Percentiles rank a stretch among this genome's conserved stretches.
Evolutionary conservation across 2,888 invertebrate genomes (phyloP).

Genomic region (Spilosoma lubricipeda): DNA sequence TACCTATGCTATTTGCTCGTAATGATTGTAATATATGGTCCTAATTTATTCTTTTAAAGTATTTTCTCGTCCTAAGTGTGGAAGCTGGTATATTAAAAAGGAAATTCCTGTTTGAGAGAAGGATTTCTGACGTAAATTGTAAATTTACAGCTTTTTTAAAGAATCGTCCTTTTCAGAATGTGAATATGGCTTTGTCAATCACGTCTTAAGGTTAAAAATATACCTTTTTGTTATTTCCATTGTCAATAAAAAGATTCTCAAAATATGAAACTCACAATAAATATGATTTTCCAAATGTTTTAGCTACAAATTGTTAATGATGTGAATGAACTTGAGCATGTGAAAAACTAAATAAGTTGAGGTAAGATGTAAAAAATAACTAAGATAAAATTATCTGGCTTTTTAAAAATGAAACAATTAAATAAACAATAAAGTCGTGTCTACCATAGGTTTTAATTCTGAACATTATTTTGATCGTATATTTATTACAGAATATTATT

Average conservation of each 20-base stretch:
- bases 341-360: too few species aligned
- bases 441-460: too few species aligned
- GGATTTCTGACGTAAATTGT: not conserved
- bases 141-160: not conserved
- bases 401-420: too few species aligned
- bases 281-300: not conserved
- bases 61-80: not conserved
- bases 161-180: not conserved
- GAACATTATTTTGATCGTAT: too few species aligned
- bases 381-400: too few species aligned
- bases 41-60: constrained; percentile 5
- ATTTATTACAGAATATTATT: too few species aligned
- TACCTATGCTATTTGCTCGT: constrained; percentile 1
- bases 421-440: too few species aligned
- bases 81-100: constrained; percentile 8
- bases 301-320: not conserved
- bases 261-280: not conserved
- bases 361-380: too few species aligned
- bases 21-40: constrained; percentile 4
- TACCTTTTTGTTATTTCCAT: not conserved
- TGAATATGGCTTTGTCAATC: not conserved
- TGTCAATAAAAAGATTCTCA: too few species aligned
- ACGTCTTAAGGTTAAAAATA: not conserved
- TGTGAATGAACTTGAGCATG: too few species aligned
- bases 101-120: not conserved